phyloP scores from a whole-genome alignment of 2,888 invertebrate species.

The Drosophila leonis region DNA sequence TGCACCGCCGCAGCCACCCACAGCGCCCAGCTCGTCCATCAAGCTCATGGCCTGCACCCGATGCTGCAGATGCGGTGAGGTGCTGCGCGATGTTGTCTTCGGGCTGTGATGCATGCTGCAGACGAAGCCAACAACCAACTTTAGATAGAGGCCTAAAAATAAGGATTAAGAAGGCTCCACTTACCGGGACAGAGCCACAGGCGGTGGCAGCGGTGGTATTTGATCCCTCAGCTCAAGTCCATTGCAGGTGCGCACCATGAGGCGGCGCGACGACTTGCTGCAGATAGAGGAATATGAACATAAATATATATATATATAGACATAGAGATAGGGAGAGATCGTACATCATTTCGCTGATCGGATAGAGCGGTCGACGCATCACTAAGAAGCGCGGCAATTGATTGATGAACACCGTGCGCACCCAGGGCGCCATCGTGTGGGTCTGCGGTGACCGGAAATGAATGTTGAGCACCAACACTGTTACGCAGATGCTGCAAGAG shows the following conservation, averaged over 20 bases:
- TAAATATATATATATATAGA: background rate
- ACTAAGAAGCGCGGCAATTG: constrained; percentile 96
- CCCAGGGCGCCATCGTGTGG: constrained; percentile 99
- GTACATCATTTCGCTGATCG: constrained; percentile 86
- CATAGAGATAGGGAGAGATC: background rate
- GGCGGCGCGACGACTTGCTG: constrained; percentile 87
- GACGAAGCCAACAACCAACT: background rate
- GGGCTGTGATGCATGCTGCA: constrained; percentile 85
- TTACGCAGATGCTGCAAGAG: constrained; percentile 92
- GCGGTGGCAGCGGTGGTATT: constrained; percentile 87
- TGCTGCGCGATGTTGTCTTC: constrained; percentile 85
- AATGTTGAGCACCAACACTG: constrained; percentile 98
- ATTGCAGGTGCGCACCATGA: constrained; percentile 92
- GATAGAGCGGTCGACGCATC: constrained; percentile 93
- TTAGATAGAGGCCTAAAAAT: background rate
- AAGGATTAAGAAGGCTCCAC: constrained; percentile 6
- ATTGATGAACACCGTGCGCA: constrained; percentile 97
- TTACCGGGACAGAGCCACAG: constrained; percentile 86
- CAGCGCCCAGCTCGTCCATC: constrained; percentile 82
- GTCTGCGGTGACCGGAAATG: constrained; percentile 99
- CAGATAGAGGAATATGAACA: background rate
- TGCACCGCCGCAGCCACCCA: constrained; percentile 61
- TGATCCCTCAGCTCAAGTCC: constrained; percentile 90
- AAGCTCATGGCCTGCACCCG: constrained; percentile 85
- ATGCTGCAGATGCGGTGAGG: constrained; percentile 85